phyloP scores from a whole-genome alignment of 1,140 invertebrate genomes.

The Pogonomyrmex barbatus region DNA sequence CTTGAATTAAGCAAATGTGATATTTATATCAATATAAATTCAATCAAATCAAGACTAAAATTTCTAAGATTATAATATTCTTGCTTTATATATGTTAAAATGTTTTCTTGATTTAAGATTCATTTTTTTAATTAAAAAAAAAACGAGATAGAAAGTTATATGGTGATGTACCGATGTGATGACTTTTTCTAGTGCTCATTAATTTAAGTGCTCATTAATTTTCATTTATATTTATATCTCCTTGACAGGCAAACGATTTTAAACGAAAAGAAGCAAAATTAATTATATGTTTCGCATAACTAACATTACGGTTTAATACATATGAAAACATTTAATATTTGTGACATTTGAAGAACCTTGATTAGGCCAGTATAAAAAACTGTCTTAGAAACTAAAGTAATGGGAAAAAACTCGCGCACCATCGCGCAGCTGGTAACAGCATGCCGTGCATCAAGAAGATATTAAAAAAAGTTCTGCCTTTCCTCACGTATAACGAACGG shows the following conservation, averaged over 20 bases:
- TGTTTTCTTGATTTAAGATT: too few relatives aligned
- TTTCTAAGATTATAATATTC: too few relatives aligned
- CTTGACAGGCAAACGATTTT: neutral
- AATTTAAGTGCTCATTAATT: neutral
- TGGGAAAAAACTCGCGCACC: constrained; percentile 61
- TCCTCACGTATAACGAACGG: constrained; percentile 34
- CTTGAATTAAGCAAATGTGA: too few relatives aligned
- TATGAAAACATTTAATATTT: constrained; percentile 25
- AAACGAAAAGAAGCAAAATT: neutral
- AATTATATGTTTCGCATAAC: constrained; percentile 10
- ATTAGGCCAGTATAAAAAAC: constrained; percentile 19
- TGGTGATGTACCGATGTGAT: neutral
- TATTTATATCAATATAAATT: too few relatives aligned
- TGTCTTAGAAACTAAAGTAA: constrained; percentile 30
- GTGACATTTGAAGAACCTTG: neutral
- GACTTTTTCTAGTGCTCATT: neutral
- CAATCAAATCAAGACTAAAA: too few relatives aligned
- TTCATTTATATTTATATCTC: neutral
- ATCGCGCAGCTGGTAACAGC: constrained; percentile 66
- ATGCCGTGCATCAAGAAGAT: constrained; percentile 62
- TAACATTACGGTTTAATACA: constrained; percentile 15
- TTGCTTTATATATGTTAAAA: too few relatives aligned
- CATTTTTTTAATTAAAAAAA: neutral
- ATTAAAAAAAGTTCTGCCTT: constrained; percentile 65
- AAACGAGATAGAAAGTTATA: neutral